Evolutionary conservation across 2,888 invertebrate species (phyloP).

Genomic region (Pollenia amentaria): DNA sequence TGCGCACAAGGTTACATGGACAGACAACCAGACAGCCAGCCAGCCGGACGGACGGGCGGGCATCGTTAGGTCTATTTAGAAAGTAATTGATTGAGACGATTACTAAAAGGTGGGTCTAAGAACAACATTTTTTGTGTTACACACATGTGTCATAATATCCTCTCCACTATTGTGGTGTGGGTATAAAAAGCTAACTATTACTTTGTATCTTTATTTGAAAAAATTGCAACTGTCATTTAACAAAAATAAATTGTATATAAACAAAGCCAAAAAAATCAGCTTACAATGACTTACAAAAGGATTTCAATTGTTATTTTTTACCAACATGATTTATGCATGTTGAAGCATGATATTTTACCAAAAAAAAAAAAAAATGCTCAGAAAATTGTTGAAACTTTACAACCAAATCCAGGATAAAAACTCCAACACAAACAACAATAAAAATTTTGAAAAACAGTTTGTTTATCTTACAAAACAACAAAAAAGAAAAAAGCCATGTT

Average conservation of each 20-base stretch:
- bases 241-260: constrained; percentile 29
- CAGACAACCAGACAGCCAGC: too few relatives aligned
- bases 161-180: too few relatives aligned
- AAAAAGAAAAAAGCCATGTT: constrained; percentile 22
- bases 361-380: background rate
- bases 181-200: background rate
- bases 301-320: constrained; percentile 65
- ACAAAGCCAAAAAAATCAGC: constrained; percentile 26
- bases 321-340: constrained; percentile 66
- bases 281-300: constrained; percentile 66
- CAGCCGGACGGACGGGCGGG: too few relatives aligned
- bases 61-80: too few relatives aligned
- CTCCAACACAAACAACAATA: constrained; percentile 51
- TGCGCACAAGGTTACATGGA: too few relatives aligned
- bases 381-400: constrained; percentile 55
- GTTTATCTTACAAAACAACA: constrained; percentile 72
- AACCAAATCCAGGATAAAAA: constrained; percentile 68
- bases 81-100: too few relatives aligned
- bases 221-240: constrained; percentile 54
- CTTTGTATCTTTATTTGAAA: constrained; percentile 20
- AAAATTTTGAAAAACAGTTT: constrained; percentile 29
- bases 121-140: too few relatives aligned
- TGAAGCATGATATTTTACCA: constrained; percentile 28
- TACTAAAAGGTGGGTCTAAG: too few relatives aligned
- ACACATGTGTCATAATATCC: too few relatives aligned